Conservation (phyloP, 2,797 vertebrate genomes). For the Chloroceryle inda region DNA sequence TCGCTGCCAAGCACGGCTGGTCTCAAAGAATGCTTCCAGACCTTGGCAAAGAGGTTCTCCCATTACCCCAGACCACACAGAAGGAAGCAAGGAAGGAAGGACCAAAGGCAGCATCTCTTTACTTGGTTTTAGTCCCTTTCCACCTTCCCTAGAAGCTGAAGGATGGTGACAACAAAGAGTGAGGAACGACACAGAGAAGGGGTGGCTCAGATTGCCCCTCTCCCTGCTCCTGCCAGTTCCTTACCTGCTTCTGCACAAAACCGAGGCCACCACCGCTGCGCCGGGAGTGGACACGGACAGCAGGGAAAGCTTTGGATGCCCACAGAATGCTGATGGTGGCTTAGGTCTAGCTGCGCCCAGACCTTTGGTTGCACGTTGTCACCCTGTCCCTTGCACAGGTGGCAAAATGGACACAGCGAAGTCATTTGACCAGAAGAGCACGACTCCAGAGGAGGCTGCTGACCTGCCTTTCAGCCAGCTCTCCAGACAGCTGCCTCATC, state of each 20-base stretch:
- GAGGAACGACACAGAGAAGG: not conserved
- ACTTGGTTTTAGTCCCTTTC: not conserved
- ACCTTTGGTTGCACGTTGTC: not conserved
- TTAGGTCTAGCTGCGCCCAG: not conserved
- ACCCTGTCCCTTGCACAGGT: not conserved
- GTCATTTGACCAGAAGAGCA: not conserved
- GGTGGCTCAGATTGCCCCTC: not conserved
- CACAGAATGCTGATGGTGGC: not conserved
- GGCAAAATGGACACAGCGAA: not conserved
- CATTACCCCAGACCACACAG: not conserved
- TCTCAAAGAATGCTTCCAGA: not conserved
- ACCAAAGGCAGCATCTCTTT: not conserved
- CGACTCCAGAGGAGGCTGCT: not conserved
- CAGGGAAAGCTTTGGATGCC: not conserved
- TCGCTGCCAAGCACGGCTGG: conserved; percentile 33
- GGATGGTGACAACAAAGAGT: not conserved
- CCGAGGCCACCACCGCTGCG: not conserved
- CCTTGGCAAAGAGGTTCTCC: not conserved
- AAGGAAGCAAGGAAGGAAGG: not conserved
- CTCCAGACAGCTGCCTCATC: not conserved
- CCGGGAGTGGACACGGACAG: rapidly evolving
- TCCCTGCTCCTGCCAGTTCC: not conserved
- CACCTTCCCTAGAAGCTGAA: not conserved
- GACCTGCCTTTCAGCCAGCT: not conserved
- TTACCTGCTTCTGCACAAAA: not conserved